A percentile compares a stretch with the other conserved stretches of the same genome.
These are phyloP conservation scores for Galbula dea DNA, from an alignment of 2,113 vertebrate genomes.

Conservation along the genomic window DNA sequence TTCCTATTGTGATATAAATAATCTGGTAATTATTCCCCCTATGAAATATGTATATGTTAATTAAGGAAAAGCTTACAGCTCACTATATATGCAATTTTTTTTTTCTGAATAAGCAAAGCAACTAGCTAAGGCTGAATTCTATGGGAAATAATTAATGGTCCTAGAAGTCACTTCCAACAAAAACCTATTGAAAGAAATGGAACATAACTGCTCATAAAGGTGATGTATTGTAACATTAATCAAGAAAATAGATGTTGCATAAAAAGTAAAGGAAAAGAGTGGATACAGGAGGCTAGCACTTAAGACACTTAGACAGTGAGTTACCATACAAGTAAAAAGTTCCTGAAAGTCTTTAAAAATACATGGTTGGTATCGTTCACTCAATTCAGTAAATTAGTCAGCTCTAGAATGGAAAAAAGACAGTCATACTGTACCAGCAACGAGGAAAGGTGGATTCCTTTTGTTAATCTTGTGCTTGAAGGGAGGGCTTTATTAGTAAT, in stretches of 20 bases:
- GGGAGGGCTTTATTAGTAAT: background rate
- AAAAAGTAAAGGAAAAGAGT: background rate
- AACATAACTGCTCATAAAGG: background rate
- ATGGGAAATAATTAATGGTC: constrained; percentile 24
- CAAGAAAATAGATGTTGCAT: background rate
- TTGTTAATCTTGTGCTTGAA: background rate
- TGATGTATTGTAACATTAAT: background rate
- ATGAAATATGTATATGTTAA: constrained; percentile 63
- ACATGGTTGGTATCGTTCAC: background rate
- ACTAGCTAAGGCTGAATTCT: constrained; percentile 1
- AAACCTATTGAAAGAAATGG: constrained; percentile 15
- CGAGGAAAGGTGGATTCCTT: background rate
- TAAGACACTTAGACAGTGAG: background rate
- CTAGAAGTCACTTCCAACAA: constrained; percentile 21
- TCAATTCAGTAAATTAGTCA: background rate
- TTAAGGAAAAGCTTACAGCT: constrained; percentile 51
- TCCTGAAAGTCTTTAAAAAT: background rate
- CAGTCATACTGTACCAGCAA: background rate
- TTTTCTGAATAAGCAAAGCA: constrained; percentile 37
- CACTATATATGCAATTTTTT: background rate
- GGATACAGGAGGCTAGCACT: background rate
- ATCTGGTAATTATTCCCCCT: constrained; percentile 32
- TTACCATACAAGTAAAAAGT: background rate
- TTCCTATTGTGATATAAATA: constrained; percentile 60
- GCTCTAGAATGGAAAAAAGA: background rate